A percentile compares a stretch with the other conserved stretches of the same genome.
phyloP scores from a whole-genome alignment of 64 coral and sea anemone genomes.

The Porites australiensis region DNA sequence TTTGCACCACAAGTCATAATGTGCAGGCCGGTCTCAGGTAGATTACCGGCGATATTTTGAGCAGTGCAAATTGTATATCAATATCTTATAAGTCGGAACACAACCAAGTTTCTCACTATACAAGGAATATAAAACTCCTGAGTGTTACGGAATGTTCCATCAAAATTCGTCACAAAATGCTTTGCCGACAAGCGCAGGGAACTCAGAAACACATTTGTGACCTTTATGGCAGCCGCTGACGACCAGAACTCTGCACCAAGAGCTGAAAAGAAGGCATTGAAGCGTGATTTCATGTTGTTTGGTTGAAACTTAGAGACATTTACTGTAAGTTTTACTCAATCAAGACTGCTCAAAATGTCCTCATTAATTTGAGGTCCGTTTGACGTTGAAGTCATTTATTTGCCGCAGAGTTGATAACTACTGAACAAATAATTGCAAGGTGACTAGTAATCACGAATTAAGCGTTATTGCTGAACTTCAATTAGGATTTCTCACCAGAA shows the following conservation, averaged over 20 bases:
- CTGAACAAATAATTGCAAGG: not conserved
- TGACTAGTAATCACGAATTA: constrained; percentile 3
- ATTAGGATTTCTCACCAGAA: not conserved
- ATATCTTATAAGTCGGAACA: not conserved
- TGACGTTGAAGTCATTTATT: not conserved
- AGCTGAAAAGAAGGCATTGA: not conserved
- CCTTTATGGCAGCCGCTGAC: not conserved
- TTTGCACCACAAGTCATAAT: not conserved
- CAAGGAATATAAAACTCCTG: not conserved
- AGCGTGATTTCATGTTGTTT: not conserved
- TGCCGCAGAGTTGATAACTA: not conserved
- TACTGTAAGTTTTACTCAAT: not conserved
- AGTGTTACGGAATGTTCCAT: not conserved
- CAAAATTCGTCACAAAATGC: not conserved
- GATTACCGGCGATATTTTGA: not conserved
- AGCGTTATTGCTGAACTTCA: constrained; percentile 7
- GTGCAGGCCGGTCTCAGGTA: not conserved
- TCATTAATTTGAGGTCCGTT: not conserved
- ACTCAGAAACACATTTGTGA: not conserved
- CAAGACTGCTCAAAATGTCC: not conserved
- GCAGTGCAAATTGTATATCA: not conserved
- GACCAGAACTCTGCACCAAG: not conserved
- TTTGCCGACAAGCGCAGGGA: not conserved
- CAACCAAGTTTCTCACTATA: not conserved
- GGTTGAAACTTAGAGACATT: not conserved